Percentiles rank a stretch among this genome's conserved stretches.
Conservation (phyloP, 2,113 vertebrate genomes). For the Saguinus midas region DNA sequence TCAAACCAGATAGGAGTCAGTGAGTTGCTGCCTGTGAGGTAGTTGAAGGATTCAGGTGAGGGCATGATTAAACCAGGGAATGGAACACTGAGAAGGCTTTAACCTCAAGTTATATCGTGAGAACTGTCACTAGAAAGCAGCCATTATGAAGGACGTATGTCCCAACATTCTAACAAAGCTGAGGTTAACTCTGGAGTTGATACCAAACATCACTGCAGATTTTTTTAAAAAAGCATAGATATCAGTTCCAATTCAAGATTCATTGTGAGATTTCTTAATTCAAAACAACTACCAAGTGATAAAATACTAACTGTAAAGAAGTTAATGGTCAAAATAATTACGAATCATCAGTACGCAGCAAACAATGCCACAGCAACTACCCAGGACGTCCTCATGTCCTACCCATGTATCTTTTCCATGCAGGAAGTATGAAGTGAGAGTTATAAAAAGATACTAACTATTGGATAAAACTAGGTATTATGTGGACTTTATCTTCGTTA, state of each 20-base stretch:
- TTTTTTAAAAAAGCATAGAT: not conserved
- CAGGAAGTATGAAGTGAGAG: not conserved
- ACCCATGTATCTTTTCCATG: not conserved
- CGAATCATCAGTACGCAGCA: not conserved
- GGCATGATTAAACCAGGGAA: not conserved
- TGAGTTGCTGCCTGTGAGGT: not conserved
- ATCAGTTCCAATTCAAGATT: constrained; percentile 40
- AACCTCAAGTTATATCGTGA: constrained; percentile 10
- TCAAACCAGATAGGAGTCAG: not conserved
- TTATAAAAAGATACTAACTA: not conserved
- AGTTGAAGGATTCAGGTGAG: not conserved
- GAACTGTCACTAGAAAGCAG: not conserved
- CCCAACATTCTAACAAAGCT: not conserved
- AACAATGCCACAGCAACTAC: not conserved
- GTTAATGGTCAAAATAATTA: constrained; percentile 7
- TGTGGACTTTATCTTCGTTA: not conserved
- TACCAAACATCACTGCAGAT: not conserved
- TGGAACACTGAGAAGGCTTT: not conserved
- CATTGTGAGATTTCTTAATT: constrained; percentile 8
- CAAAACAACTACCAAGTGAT: not conserved
- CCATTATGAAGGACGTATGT: not conserved
- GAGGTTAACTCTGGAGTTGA: not conserved
- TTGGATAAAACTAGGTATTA: not conserved
- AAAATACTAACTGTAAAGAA: not conserved
- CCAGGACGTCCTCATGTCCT: not conserved